A percentile compares a stretch with the other conserved stretches of the same genome.
phyloP scores from a whole-genome alignment of 2,888 invertebrate species.

The Apotomis turbidana region DNA sequence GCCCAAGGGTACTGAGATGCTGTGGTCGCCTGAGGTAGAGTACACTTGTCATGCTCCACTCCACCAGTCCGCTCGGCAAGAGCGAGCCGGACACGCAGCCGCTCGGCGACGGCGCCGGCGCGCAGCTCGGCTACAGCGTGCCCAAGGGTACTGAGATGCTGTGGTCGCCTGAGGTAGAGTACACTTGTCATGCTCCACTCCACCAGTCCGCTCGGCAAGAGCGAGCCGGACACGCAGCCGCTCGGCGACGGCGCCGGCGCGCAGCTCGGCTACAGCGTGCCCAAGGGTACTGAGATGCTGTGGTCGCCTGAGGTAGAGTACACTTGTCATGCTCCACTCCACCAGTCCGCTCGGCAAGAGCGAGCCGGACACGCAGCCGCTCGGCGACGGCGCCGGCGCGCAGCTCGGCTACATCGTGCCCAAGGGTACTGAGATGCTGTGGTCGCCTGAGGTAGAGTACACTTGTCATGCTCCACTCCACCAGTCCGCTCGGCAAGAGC shows the following conservation, averaged over 20 bases:
- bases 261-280: conserved; percentile 90
- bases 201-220: conserved; percentile 33
- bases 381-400: conserved; percentile 67
- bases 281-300: conserved; percentile 77
- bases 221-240: conserved; percentile 72
- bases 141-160: conserved; percentile 79
- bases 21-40: conserved; percentile 77
- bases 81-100: conserved; percentile 74
- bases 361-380: conserved; percentile 70
- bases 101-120: conserved; percentile 63
- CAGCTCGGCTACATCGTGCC: conserved; percentile 90
- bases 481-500: conserved; percentile 44
- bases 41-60: no score
- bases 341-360: conserved; percentile 44
- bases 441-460: conserved; percentile 75
- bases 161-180: conserved; percentile 77
- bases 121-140: conserved; percentile 90
- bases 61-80: no score
- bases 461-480: no score
- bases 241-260: conserved; percentile 64
- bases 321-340: no score
- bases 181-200: no score
- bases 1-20: conserved; percentile 80
- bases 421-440: conserved; percentile 77
- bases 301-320: conserved; percentile 77